A percentile compares a stretch with the other conserved stretches of the same genome.
Conservation (phyloP, 2,113 vertebrate species). For the Bufo gargarizans region DNA sequence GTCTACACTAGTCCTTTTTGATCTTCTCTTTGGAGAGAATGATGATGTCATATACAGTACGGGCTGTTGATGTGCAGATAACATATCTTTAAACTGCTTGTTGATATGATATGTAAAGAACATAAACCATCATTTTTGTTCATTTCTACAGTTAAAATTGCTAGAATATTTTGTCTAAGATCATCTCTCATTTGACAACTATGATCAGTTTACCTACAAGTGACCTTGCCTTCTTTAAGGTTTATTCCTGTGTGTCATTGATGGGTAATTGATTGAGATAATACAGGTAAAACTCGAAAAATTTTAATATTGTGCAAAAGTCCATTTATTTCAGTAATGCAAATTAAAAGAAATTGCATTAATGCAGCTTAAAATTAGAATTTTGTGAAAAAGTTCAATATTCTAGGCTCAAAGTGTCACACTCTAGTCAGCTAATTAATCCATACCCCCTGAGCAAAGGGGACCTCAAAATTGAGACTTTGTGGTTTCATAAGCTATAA, state of each 20-base stretch:
- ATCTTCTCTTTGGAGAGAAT: neutral
- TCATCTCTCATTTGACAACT: neutral
- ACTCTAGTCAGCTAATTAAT: too few relatives aligned
- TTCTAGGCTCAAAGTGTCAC: too few relatives aligned
- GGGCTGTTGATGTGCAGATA: slow-evolving; percentile 30
- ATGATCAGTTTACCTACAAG: neutral
- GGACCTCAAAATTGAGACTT: too few relatives aligned
- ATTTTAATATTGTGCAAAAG: neutral
- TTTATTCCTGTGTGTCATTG: neutral
- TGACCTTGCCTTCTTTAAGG: neutral
- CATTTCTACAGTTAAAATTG: neutral
- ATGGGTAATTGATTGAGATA: neutral
- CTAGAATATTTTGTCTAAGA: slow-evolving; percentile 23
- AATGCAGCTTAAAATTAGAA: too few relatives aligned
- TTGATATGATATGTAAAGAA: neutral
- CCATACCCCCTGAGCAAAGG: too few relatives aligned
- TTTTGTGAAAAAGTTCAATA: too few relatives aligned
- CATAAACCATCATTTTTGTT: neutral
- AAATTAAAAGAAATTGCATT: too few relatives aligned
- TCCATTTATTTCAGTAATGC: too few relatives aligned
- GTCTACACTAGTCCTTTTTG: slow-evolving; percentile 10
- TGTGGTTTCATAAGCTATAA: too few relatives aligned
- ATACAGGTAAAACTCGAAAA: neutral
- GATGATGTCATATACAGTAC: slow-evolving; percentile 31
- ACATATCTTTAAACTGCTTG: slow-evolving; percentile 15